These are phyloP conservation scores for Myocastor coypus DNA, from an alignment of 2,113 vertebrate species.

Conservation along the genomic window DNA sequence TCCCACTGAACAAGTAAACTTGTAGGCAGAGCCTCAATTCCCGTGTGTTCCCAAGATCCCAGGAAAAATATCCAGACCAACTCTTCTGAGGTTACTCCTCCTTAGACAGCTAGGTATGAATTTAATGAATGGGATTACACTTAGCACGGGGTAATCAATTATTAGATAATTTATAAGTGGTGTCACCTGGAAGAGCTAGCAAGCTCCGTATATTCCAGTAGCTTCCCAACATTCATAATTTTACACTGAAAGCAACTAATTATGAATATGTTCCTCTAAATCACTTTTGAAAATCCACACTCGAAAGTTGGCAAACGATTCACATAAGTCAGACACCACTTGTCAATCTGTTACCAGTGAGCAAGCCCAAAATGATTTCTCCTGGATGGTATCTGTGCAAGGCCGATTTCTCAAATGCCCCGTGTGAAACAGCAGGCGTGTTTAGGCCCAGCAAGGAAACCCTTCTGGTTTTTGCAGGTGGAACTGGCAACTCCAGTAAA, in stretches of 20 bases:
- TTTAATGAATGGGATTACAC: not conserved
- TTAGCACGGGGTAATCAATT: too few species aligned
- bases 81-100: too few species aligned
- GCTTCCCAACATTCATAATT: not conserved
- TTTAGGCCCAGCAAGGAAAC: fast-evolving
- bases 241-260: not conserved
- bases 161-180: not conserved
- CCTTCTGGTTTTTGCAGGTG: fast-evolving
- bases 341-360: fast-evolving
- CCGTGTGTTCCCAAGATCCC: too few species aligned
- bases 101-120: not conserved
- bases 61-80: fast-evolving
- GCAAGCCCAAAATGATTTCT: too few species aligned
- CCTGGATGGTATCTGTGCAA: fast-evolving
- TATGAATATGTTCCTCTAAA: not conserved
- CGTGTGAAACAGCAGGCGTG: too few species aligned
- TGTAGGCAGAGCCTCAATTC: fast-evolving
- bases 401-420: fast-evolving
- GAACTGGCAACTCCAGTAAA: fast-evolving
- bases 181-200: not conserved
- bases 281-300: not conserved
- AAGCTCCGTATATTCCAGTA: not conserved
- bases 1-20: not conserved
- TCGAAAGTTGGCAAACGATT: not conserved
- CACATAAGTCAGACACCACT: not conserved